Conservation (phyloP, 2,113 vertebrate species). For the Ophthalmolycus amberensis region DNA sequence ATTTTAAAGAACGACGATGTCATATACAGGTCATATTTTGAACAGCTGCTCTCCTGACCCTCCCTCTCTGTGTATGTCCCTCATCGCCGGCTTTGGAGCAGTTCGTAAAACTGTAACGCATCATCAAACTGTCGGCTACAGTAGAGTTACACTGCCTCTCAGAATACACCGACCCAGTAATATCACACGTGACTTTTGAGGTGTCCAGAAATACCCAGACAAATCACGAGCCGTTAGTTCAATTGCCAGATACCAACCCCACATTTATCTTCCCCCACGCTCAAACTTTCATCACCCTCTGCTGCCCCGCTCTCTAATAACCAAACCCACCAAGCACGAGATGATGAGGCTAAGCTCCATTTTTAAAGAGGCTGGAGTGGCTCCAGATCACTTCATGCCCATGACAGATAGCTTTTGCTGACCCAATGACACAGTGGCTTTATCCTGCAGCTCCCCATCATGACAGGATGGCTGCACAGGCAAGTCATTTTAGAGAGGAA, state of each 20-base stretch:
- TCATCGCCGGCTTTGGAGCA: constrained; percentile 22
- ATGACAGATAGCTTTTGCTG: constrained; percentile 64
- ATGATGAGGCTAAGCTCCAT: constrained; percentile 57
- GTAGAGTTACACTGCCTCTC: constrained; percentile 56
- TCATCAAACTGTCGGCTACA: constrained; percentile 58
- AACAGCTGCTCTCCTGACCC: constrained; percentile 55
- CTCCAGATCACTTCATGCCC: constrained; percentile 60
- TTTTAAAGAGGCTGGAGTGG: constrained; percentile 65
- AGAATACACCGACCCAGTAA: constrained; percentile 79
- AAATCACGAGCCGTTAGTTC: constrained; percentile 54
- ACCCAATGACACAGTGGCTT: constrained; percentile 74
- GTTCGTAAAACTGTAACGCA: constrained; percentile 43
- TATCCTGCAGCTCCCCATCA: constrained; percentile 34
- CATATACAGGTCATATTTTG: constrained; percentile 53
- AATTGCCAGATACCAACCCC: constrained; percentile 58
- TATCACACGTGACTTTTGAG: constrained; percentile 59
- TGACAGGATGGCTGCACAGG: constrained; percentile 40
- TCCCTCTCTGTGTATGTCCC: not conserved
- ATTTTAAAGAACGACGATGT: constrained; percentile 65
- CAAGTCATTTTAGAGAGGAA: constrained; percentile 47
- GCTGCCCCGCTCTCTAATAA: constrained; percentile 23
- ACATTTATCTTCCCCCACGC: constrained; percentile 60
- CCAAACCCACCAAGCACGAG: not conserved
- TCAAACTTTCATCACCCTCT: constrained; percentile 59
- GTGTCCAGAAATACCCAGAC: constrained; percentile 69